A percentile compares a stretch with the other conserved stretches of the same genome.
These are phyloP conservation scores for Netelia melanura DNA, from an alignment of 2,888 invertebrate genomes.

Conservation along the genomic window DNA sequence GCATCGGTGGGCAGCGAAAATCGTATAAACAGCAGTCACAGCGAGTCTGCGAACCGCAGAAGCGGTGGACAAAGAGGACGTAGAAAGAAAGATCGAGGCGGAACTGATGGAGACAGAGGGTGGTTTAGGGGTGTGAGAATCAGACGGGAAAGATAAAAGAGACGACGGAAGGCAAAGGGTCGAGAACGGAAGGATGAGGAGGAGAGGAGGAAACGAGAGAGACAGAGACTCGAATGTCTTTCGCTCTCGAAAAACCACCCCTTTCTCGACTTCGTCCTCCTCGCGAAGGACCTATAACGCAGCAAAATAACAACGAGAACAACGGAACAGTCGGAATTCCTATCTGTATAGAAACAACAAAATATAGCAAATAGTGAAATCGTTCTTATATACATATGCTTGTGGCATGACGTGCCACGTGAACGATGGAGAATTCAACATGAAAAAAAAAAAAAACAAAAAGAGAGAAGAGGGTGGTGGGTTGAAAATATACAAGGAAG, in stretches of 20 bases:
- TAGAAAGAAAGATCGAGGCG: slow-evolving; percentile 8
- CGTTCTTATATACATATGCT: not conserved
- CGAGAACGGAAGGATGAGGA: slow-evolving; percentile 15
- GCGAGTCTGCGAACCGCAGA: slow-evolving; percentile 60
- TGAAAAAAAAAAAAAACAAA: not conserved
- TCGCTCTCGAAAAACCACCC: slow-evolving; percentile 14
- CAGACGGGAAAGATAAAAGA: slow-evolving; percentile 32
- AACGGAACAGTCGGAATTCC: slow-evolving; percentile 9
- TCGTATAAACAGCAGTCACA: slow-evolving; percentile 61
- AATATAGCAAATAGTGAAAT: not conserved
- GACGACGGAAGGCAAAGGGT: slow-evolving; percentile 8
- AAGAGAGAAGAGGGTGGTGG: slow-evolving; percentile 3
- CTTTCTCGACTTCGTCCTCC: not conserved
- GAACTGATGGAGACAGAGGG: slow-evolving; percentile 8
- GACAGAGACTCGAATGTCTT: not conserved
- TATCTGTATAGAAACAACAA: slow-evolving; percentile 11
- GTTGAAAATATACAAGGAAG: slow-evolving; percentile 14
- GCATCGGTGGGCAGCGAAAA: slow-evolving; percentile 60
- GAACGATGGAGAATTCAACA: slow-evolving; percentile 21
- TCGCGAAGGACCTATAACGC: not conserved
- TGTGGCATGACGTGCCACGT: slow-evolving; percentile 41
- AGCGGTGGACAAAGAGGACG: slow-evolving; percentile 45
- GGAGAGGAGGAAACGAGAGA: slow-evolving; percentile 22
- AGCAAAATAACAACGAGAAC: slow-evolving; percentile 36
- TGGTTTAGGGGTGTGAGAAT: slow-evolving; percentile 14